Percentiles rank a stretch among this genome's conserved stretches.
These are phyloP conservation scores for Zosterops borbonicus DNA, from an alignment of 2,113 vertebrate species.

Conservation along the genomic window DNA sequence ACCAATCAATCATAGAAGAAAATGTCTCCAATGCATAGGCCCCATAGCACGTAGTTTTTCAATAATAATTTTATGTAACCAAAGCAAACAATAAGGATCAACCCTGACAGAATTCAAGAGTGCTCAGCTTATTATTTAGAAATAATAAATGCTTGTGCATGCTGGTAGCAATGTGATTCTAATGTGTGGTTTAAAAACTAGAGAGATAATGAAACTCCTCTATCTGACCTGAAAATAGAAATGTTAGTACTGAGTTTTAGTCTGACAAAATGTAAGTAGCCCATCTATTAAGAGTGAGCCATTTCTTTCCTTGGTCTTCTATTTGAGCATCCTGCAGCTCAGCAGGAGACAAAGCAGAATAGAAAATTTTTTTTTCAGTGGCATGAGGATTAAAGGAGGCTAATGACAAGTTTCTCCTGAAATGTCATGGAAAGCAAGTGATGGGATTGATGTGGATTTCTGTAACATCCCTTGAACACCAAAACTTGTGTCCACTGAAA, in stretches of 20 bases:
- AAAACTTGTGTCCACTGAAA: background rate
- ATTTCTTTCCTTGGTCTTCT: background rate
- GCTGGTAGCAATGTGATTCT: background rate
- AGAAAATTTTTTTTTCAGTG: background rate
- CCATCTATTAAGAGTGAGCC: background rate
- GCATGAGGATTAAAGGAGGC: background rate
- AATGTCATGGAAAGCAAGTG: background rate
- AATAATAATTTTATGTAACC: background rate
- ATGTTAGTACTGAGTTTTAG: background rate
- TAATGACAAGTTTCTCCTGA: background rate
- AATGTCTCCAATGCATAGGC: background rate
- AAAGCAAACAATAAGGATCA: background rate
- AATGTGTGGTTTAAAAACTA: background rate
- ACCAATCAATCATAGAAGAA: background rate
- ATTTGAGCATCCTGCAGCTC: background rate
- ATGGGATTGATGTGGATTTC: background rate
- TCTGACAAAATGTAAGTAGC: background rate
- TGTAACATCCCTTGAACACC: background rate
- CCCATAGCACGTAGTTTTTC: background rate
- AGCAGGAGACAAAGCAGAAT: background rate
- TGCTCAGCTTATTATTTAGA: background rate
- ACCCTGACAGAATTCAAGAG: background rate
- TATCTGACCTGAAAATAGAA: background rate
- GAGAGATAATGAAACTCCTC: background rate
- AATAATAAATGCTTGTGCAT: background rate